Evolutionary conservation across 2,888 invertebrate species (phyloP).

Genomic region (Campoplex nolae): DNA sequence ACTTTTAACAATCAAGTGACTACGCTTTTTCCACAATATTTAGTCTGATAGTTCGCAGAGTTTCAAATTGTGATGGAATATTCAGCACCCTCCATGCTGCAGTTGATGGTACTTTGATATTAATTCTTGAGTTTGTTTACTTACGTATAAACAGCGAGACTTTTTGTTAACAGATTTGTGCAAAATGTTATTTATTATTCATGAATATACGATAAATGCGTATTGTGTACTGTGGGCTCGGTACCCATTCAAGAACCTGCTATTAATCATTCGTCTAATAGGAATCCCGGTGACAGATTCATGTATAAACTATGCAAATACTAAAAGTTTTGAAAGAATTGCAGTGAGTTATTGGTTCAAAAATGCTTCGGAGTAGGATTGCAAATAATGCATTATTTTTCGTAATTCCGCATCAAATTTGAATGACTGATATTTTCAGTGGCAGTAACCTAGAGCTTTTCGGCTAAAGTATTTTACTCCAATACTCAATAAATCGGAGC

Average conservation of each 20-base stretch:
- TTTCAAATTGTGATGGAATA: neutral
- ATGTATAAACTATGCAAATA: neutral
- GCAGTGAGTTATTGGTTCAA: neutral
- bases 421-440: too few relatives aligned
- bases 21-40: neutral
- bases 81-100: neutral
- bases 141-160: neutral
- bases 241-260: neutral
- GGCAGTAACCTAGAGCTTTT: too few relatives aligned
- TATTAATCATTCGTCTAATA: neutral
- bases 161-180: neutral
- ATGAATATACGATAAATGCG: neutral
- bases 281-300: neutral
- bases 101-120: neutral
- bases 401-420: too few relatives aligned
- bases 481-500: too few relatives aligned
- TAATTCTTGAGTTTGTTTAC: neutral
- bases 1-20: too few relatives aligned
- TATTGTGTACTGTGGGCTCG: neutral
- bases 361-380: too few relatives aligned
- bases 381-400: too few relatives aligned
- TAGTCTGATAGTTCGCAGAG: neutral
- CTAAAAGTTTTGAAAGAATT: neutral
- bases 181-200: neutral
- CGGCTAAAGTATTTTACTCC: too few relatives aligned